Percentiles rank a stretch among this genome's conserved stretches.
Evolutionary conservation across 2,888 invertebrate species (phyloP).

Genomic region (Leptinotarsa juncta): DNA sequence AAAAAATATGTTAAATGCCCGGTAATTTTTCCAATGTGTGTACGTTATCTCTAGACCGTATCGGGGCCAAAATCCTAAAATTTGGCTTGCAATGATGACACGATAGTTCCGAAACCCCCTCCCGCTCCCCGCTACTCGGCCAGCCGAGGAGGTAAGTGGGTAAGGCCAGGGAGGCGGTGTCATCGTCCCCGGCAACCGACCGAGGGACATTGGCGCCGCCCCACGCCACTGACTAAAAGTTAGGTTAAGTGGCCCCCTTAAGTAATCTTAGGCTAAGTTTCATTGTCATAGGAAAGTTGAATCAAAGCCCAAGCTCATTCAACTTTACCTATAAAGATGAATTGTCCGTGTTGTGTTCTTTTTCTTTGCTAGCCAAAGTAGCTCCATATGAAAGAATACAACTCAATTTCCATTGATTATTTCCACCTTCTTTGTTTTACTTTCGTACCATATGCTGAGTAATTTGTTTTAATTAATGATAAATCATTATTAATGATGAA

Average conservation of each 20-base stretch:
- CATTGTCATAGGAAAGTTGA: slow-evolving; percentile 8
- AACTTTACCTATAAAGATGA: not conserved
- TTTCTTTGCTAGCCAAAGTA: not conserved
- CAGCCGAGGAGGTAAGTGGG: slow-evolving; percentile 67
- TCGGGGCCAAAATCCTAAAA: slow-evolving; percentile 60
- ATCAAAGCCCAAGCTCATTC: not conserved
- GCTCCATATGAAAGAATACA: not conserved
- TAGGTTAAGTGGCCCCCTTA: slow-evolving; percentile 37
- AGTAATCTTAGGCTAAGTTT: not conserved
- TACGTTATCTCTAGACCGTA: slow-evolving; percentile 72
- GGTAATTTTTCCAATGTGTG: slow-evolving; percentile 61
- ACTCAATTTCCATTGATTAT: not conserved
- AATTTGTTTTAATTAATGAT: not conserved
- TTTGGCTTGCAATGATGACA: slow-evolving; percentile 53
- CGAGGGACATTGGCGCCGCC: slow-evolving; percentile 54
- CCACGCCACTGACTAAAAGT: slow-evolving; percentile 49
- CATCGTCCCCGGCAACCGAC: slow-evolving; percentile 51
- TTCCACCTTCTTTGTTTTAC: slow-evolving; percentile 1
- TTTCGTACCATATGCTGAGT: not conserved
- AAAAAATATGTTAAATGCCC: slow-evolving; percentile 29
- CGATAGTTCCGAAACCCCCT: slow-evolving; percentile 67
- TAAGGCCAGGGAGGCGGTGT: slow-evolving; percentile 64
- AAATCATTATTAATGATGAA: not conserved
- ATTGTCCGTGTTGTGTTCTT: not conserved
- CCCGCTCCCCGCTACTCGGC: slow-evolving; percentile 63